phyloP scores from a whole-genome alignment of 1,140 invertebrate species.

The Hylaeus anthracinus region DNA sequence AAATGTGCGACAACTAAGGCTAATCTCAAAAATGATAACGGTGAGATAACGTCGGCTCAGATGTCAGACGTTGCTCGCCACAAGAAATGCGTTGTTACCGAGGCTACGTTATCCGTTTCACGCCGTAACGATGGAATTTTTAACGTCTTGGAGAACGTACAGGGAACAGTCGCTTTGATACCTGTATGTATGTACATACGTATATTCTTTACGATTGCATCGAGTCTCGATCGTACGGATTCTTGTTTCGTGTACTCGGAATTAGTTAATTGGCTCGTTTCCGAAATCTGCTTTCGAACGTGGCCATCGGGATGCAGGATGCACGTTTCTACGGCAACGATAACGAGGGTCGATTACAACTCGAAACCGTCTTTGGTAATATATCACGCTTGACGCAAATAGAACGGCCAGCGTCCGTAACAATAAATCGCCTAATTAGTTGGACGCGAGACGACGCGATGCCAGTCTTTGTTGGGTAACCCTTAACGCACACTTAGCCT shows the following conservation, averaged over 20 bases:
- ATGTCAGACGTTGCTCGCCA: slow-evolving; percentile 26
- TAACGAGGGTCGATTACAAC: slow-evolving; percentile 23
- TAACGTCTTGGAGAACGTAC: not conserved
- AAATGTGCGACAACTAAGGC: slow-evolving; percentile 63
- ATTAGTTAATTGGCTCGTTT: too few relatives aligned
- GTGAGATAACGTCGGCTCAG: slow-evolving; percentile 63
- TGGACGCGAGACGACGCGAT: slow-evolving; percentile 50
- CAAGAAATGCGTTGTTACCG: slow-evolving; percentile 53
- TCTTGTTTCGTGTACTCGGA: too few relatives aligned
- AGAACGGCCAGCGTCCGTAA: slow-evolving; percentile 53
- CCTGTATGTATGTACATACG: not conserved
- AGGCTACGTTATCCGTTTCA: slow-evolving; percentile 14
- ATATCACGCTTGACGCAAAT: slow-evolving; percentile 67
- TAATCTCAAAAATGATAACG: slow-evolving; percentile 73
- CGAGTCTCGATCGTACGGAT: too few relatives aligned
- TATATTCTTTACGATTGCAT: too few relatives aligned
- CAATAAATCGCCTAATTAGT: slow-evolving; percentile 73
- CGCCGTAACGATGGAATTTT: not conserved
- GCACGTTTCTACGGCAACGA: not conserved
- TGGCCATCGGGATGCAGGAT: not conserved
- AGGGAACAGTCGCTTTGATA: not conserved
- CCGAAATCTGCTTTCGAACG: not conserved
- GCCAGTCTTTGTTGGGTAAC: slow-evolving; percentile 49
- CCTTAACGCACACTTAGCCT: slow-evolving; percentile 31
- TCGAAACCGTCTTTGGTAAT: slow-evolving; percentile 11